Evolutionary conservation across 2,797 vertebrate genomes (phyloP).

Genomic region (Pelobates cultripes): DNA sequence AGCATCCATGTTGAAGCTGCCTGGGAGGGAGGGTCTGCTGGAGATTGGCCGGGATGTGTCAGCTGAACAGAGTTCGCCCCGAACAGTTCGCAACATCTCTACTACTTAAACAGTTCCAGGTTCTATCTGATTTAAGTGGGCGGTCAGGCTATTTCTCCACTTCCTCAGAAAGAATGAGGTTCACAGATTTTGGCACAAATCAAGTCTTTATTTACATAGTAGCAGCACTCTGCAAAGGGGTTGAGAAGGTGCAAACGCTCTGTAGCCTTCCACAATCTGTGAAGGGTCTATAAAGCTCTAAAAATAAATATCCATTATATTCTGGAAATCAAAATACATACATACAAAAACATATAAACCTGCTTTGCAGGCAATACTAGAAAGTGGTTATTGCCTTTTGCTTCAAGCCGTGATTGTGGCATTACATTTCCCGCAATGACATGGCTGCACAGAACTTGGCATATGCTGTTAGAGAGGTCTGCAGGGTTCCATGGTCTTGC

Average conservation of each 20-base stretch:
- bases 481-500: neutral
- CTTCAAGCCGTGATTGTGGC: no score
- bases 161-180: constrained; percentile 25
- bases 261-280: neutral
- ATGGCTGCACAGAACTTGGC: neutral
- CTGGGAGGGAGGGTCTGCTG: no score
- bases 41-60: no score
- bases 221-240: constrained; percentile 1
- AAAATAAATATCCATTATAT: constrained; percentile 33
- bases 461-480: neutral
- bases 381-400: neutral
- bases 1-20: no score
- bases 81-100: no score
- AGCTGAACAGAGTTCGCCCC: no score
- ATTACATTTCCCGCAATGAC: neutral
- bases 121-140: no score
- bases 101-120: no score
- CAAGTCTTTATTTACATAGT: constrained; percentile 35
- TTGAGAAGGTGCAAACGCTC: neutral
- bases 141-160: no score
- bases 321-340: neutral
- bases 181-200: constrained; percentile 1
- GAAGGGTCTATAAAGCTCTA: neutral
- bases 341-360: constrained; percentile 4
- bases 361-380: constrained; percentile 28